These are phyloP conservation scores for Anastrepha obliqua DNA, from an alignment of 1,140 invertebrate genomes.

Conservation along the genomic window DNA sequence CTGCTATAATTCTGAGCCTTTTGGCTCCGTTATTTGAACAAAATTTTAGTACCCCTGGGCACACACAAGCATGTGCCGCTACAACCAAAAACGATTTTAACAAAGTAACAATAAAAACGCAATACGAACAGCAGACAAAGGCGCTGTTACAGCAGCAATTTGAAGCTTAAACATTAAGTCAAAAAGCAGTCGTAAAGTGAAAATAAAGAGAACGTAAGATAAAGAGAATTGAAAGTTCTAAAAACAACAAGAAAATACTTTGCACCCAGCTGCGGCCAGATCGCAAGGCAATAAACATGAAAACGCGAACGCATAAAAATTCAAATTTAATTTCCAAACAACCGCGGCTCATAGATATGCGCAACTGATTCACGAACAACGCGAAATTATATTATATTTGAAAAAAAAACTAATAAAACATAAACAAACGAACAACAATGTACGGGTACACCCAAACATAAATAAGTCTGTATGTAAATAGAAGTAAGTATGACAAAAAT, in stretches of 20 bases:
- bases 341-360: neutral
- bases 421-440: neutral
- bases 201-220: neutral
- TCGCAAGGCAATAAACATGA: conserved; percentile 30
- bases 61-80: too few species aligned
- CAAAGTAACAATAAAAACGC: neutral
- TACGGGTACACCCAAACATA: too few species aligned
- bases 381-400: neutral
- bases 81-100: neutral
- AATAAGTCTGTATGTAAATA: neutral
- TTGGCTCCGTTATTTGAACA: too few species aligned
- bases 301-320: conserved; percentile 24
- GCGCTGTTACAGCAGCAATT: conserved; percentile 31
- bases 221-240: neutral
- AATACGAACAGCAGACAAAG: conserved; percentile 17
- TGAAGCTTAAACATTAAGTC: conserved; percentile 38
- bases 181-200: conserved; percentile 27
- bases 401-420: neutral
- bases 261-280: neutral
- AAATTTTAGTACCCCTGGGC: too few species aligned
- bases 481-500: conserved; percentile 1
- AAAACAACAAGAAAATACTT: neutral
- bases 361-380: neutral
- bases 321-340: conserved; percentile 45
- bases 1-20: too few species aligned